Conservation (phyloP, 2,113 vertebrate species). For the Myrmecophaga tridactyla region DNA sequence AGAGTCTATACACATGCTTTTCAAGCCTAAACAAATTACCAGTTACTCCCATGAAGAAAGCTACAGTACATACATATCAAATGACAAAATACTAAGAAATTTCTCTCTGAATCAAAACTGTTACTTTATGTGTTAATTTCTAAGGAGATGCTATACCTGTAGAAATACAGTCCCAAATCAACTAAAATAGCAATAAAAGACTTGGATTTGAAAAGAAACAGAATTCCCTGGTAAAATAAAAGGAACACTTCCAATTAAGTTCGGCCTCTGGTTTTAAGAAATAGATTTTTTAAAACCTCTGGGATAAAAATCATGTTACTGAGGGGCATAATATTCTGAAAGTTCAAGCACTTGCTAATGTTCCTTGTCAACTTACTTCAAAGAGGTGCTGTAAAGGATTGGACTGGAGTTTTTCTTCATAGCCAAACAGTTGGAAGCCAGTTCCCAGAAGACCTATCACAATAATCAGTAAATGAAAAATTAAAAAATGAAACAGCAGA, state of each 20-base stretch:
- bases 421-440: conserved; percentile 91
- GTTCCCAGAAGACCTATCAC: conserved; percentile 92
- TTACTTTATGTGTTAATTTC: neutral
- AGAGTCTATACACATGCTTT: neutral
- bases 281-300: neutral
- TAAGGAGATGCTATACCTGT: neutral
- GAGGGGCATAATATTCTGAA: neutral
- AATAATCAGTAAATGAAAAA: conserved; percentile 56
- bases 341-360: neutral
- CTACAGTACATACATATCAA: neutral
- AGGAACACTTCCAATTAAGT: conserved; percentile 7
- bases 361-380: conserved; percentile 86
- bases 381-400: conserved; percentile 96
- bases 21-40: neutral
- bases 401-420: conserved; percentile 88
- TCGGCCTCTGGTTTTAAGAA: conserved; percentile 34
- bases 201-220: conserved; percentile 28
- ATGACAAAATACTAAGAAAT: conserved; percentile 5
- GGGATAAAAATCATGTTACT: conserved; percentile 2
- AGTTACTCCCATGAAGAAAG: neutral
- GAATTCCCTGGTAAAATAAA: neutral
- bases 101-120: neutral
- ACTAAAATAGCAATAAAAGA: conserved; percentile 28
- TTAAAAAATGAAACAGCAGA: conserved; percentile 38
- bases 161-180: neutral